Conservation (phyloP, 2,797 vertebrate species). For the Tolypeutes matacus region DNA sequence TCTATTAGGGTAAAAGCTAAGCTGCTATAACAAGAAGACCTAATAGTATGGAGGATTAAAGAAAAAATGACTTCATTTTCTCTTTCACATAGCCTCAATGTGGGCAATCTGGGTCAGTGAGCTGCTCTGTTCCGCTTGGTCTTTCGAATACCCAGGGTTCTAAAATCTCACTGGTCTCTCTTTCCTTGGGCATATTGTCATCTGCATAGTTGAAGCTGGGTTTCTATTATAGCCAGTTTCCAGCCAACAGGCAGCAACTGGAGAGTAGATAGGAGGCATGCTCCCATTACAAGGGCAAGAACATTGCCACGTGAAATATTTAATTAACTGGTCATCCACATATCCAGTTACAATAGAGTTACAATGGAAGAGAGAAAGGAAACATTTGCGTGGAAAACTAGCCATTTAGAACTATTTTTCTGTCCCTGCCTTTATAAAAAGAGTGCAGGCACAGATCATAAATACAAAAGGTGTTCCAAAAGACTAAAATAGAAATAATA, state of each 20-base stretch:
- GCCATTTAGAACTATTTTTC: constrained; percentile 20
- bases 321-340: not conserved
- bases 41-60: not conserved
- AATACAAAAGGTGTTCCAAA: not conserved
- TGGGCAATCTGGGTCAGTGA: not conserved
- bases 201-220: not conserved
- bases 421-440: not conserved
- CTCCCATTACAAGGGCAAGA: constrained; percentile 3
- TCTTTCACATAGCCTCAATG: not conserved
- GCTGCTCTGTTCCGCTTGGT: not conserved
- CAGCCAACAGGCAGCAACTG: not conserved
- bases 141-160: not conserved
- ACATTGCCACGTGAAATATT: not conserved
- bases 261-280: not conserved
- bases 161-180: not conserved
- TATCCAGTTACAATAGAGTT: not conserved
- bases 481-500: constrained; percentile 6
- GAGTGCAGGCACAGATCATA: not conserved
- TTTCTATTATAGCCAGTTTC: not conserved
- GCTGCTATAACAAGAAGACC: not conserved
- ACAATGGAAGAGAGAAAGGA: not conserved
- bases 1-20: not conserved
- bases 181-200: not conserved
- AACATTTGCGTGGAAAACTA: not conserved
- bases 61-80: not conserved